Base-by-base conservation (phyloP, 2,888 invertebrate species). In the Horisme vitalbata region DNA sequence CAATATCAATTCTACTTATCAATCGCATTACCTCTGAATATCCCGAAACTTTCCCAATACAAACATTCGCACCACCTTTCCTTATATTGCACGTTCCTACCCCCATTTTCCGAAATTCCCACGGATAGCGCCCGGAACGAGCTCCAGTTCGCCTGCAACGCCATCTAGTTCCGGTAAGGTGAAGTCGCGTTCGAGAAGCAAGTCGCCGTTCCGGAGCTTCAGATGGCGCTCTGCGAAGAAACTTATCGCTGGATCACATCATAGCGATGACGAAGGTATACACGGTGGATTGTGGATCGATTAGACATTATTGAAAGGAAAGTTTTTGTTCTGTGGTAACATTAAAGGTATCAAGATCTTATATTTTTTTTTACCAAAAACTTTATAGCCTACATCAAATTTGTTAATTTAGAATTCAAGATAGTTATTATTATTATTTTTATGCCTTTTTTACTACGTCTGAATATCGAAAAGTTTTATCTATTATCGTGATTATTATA, bases 131-230 rank as follows among this genome's bases (percentile, higher is more conserved):
- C 74, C 83, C 47, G 86, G 85, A 10, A 69, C 88, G 65, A 87
- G 87, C 51, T 86, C 85, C 36, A 75, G 18, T 6, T 18, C 80
- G 41, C 83, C 86, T 15, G 79, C 79, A 14, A 87, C 84, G 65
- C 91, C 83, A 30, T 85, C 82, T 44, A 90, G 89, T 58, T 91
- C 92, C 79, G 92, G 92, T 84, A 91, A 92, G 89, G 91, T 92
- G 91, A 95, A 95, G 93, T 93, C 95, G 79, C 93, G 96, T 65
- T 96, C 97, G 68, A 94, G 97, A 73, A 97, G 97, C 91, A 97
- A 97, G 91, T 97, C 97, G 71, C 97, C 97, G 55, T 97, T 97
- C 93, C 92, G 96, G 79, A 96, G 96, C 90, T 96, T 96, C 93
- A 93, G 96, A 60, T 96, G 96, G 96, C 95, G 95, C 91, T 95